Evolutionary conservation across 2,888 invertebrate species (phyloP).

Genomic region (Mellilla xanthometata): DNA sequence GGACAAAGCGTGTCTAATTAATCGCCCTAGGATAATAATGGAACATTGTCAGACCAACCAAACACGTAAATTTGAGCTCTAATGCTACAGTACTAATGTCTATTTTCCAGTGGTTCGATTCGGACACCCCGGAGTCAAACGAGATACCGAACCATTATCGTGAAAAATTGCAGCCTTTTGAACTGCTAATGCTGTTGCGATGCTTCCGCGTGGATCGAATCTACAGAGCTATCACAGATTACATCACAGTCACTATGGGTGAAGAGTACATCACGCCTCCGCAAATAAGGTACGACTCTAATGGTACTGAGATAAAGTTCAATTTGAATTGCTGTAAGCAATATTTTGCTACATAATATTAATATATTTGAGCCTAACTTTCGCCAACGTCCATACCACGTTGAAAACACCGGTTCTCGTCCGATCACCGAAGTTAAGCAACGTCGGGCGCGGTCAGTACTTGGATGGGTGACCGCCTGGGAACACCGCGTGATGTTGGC

Average conservation of each 20-base stretch:
- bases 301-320: too few relatives aligned
- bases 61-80: too few relatives aligned
- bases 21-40: too few relatives aligned
- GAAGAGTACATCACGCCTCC: slow-evolving; percentile 95
- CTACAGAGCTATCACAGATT: slow-evolving; percentile 92
- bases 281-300: slow-evolving; percentile 83
- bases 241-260: slow-evolving; percentile 91
- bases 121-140: slow-evolving; percentile 90
- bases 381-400: slow-evolving; percentile 31
- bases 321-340: too few relatives aligned
- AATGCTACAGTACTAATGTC: background rate
- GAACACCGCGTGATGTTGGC: slow-evolving; percentile 58
- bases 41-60: too few relatives aligned
- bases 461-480: slow-evolving; percentile 70
- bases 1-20: too few relatives aligned
- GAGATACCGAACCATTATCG: slow-evolving; percentile 88
- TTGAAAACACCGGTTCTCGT: slow-evolving; percentile 69
- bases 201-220: slow-evolving; percentile 96
- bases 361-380: too few relatives aligned
- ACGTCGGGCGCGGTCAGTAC: slow-evolving; percentile 77
- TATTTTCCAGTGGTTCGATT: slow-evolving; percentile 88
- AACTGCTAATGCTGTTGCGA: slow-evolving; percentile 91
- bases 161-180: slow-evolving; percentile 84
- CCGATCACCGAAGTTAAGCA: slow-evolving; percentile 79
- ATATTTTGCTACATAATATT: too few relatives aligned